Evolutionary conservation across 1,140 invertebrate genomes (phyloP), one percentile per base, ranked within the genome.

Genomic region (Drosophila tani): DNA sequence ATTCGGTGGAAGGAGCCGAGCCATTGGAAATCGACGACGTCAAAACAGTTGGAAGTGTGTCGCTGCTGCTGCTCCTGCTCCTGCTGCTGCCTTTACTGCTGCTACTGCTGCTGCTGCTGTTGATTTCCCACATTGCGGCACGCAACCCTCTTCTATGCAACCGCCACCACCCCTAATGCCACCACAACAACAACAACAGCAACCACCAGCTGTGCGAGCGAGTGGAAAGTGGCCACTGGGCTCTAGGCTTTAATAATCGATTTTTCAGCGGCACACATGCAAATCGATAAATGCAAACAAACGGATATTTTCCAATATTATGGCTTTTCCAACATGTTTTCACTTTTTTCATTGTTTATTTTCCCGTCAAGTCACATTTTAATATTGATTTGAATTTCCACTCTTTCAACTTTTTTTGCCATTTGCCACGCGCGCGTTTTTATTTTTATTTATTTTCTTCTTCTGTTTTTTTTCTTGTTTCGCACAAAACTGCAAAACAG

Each of bases 1-100:
- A 73, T 60, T 73, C 70, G 70, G 46, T 60, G 29, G 67, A 51
- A 59, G n/a, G 55, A 73, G 81, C 79, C 5, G 27, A 29, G 70
- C 74, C 82, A 79, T 80, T 91, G 88, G 83, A 91, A 91, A 67
- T 75, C 57, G 71, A 58, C 79, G 45, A 82, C 76, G 79, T 90
- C 85, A 90, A 90, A 82, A 85, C 81, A 90, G 76, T 86, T 91
- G 88, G 88, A 91, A 91, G 74, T 91, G 88, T 87, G 88, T 83
- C 88, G 74, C 84, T 81, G 87, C 50, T 81, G 56, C 46, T 47
- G 69, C 53, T 73, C 40, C 46, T 40, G 51, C 46, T 49, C 19
- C 32, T 60, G 21, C 21, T 24, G 21, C 21, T 21, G 64, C 41
- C 12, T 27, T 5, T 29, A 50, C 17, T 45, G 35, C 40, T 45